Evolutionary conservation across 1,140 invertebrate genomes (phyloP).

Genomic region (Drosophila insularis): DNA sequence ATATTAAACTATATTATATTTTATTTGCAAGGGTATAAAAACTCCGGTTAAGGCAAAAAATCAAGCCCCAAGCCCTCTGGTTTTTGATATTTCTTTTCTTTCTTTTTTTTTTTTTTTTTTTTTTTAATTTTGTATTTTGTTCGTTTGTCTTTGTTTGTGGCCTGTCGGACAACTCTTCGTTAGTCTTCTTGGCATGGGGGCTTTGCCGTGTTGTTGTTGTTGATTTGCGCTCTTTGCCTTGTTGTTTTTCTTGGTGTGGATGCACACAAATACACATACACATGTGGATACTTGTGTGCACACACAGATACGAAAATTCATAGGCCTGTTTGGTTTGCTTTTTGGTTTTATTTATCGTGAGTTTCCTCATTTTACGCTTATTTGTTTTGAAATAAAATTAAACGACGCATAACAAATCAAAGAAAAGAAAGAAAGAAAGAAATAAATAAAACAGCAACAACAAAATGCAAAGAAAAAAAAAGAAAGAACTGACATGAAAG

Average conservation of each 20-base stretch:
- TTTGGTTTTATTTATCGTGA: constrained; percentile 71
- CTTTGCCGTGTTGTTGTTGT: constrained; percentile 29
- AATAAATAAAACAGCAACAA: constrained; percentile 9
- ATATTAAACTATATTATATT: background rate
- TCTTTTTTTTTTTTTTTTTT: constrained; percentile 25
- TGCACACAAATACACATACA: constrained; percentile 31
- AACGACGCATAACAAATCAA: constrained; percentile 68
- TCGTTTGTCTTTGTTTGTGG: constrained; percentile 65
- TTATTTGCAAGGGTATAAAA: background rate
- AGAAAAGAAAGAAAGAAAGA: constrained; percentile 22
- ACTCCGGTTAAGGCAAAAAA: background rate
- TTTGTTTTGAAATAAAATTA: constrained; percentile 77
- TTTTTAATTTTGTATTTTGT: constrained; percentile 9
- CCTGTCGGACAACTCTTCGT: constrained; percentile 40
- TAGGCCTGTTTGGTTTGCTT: constrained; percentile 51
- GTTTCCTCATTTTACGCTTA: constrained; percentile 73
- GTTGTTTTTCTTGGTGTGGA: constrained; percentile 20
- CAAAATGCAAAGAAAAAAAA: constrained; percentile 20
- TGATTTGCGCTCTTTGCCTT: constrained; percentile 36
- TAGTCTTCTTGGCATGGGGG: constrained; percentile 7
- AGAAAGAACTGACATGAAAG: constrained; percentile 22
- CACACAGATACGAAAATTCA: constrained; percentile 20
- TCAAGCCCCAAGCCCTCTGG: background rate
- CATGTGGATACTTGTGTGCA: background rate
- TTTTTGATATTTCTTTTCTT: constrained; percentile 11